These are phyloP conservation scores for Laothoe populi DNA, from an alignment of 2,888 invertebrate species.

Conservation along the genomic window DNA sequence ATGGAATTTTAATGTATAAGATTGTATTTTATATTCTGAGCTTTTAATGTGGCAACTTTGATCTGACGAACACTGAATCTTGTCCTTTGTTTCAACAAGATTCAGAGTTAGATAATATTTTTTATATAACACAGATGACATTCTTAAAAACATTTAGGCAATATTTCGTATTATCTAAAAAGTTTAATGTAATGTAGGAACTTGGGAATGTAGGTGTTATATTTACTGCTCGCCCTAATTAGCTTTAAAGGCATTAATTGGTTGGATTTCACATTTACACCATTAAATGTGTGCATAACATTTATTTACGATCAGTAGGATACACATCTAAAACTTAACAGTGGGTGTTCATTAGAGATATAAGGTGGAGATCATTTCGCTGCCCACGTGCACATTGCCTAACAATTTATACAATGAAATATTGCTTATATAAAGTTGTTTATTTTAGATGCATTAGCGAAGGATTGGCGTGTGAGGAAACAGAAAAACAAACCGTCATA, in stretches of 20 bases:
- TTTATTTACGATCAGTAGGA: constrained; percentile 17
- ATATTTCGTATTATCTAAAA: not conserved
- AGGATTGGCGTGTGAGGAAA: constrained; percentile 13
- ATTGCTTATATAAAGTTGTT: constrained; percentile 24
- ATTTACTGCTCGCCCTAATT: constrained; percentile 1
- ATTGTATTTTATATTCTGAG: no score
- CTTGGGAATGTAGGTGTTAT: constrained; percentile 6
- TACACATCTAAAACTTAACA: constrained; percentile 14
- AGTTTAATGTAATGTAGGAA: not conserved
- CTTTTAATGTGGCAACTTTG: no score
- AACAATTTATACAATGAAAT: constrained; percentile 28
- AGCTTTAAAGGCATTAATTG: constrained; percentile 13
- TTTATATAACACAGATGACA: no score
- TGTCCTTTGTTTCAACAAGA: no score
- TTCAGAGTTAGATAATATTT: no score
- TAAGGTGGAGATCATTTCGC: constrained; percentile 24
- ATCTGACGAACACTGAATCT: not conserved
- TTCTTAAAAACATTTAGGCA: not conserved
- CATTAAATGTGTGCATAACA: constrained; percentile 10
- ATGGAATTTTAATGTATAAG: constrained; percentile 13
- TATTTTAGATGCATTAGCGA: constrained; percentile 12
- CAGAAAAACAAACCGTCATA: not conserved
- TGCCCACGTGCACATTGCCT: constrained; percentile 29
- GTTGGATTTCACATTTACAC: not conserved
- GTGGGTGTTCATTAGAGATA: constrained; percentile 30